Evolutionary conservation across 2,797 vertebrate species (phyloP), one percentile per base, ranked within the genome.

Genomic region (Acrossocheilus fasciatus): DNA sequence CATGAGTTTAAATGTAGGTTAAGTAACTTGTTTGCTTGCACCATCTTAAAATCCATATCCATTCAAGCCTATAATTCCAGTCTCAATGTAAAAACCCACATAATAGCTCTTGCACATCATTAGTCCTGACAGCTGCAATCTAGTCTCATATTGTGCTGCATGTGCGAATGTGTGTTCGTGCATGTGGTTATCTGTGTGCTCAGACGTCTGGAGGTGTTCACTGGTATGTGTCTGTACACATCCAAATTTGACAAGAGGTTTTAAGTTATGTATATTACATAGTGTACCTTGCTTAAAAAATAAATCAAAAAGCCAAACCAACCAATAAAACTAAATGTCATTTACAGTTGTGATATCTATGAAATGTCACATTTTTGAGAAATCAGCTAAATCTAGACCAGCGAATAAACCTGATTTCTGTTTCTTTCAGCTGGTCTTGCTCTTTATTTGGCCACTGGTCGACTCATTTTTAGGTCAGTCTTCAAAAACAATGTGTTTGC

Each of bases 41-140:
- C 14, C 17, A 72, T 30, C n/a, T 47, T 36, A 23, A 82, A 9
- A 47, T 12, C 72, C 4, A 23, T 52, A 2, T 59, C 50, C 17
- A 30, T 73, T 73, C 10, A 59, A 74, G 26, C 26, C 41, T 12
- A 57, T 69, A 78, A 84, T 68, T 43, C 47, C 45, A 12, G 62
- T 43, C 34, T 68, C 6, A 20, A 5, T 52, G 74, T 78, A 41
- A 47, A 84, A 69, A 52, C 41, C 70, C 14, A 36, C 10, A 57
- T 83, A 64, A 74, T 20, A 41, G 5, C 45, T 41, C 66, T 30
- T 41, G 8, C 45, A 45, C 54, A 64, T 50, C 8, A 54, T 52
- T 66, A 84, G 30, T 77, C 59, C 39, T 30, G 62, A 26, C 43
- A 54, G 74, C 62, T 77, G 30, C 30, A 54, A n/a, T 77, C n/a